Evolutionary conservation across 1,140 invertebrate species (phyloP).

Genomic region (Penaeus indicus): DNA sequence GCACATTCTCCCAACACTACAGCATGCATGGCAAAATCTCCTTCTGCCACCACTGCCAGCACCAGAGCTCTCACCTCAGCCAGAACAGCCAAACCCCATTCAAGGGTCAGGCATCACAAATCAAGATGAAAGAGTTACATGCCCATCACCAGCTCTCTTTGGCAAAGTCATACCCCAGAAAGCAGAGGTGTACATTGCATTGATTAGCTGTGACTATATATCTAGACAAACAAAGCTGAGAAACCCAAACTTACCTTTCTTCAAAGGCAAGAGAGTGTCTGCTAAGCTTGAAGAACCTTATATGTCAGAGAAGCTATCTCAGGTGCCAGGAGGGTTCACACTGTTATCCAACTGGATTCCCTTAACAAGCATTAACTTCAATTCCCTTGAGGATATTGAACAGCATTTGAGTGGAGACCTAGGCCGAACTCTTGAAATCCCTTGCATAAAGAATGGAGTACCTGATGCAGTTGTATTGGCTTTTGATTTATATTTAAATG

Average conservation of each 20-base stretch:
- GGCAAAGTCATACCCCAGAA: slow-evolving; percentile 76
- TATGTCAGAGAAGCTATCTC: slow-evolving; percentile 78
- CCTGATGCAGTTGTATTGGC: slow-evolving; percentile 79
- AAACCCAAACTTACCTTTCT: slow-evolving; percentile 64
- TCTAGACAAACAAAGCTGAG: slow-evolving; percentile 71
- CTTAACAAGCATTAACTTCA: slow-evolving; percentile 78
- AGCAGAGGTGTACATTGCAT: slow-evolving; percentile 77
- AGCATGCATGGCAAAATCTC: slow-evolving; percentile 78
- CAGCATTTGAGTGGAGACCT: slow-evolving; percentile 70
- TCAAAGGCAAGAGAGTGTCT: slow-evolving; percentile 64
- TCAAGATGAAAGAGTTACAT: background rate
- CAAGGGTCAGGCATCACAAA: background rate
- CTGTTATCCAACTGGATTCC: slow-evolving; percentile 75
- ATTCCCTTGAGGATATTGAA: slow-evolving; percentile 73
- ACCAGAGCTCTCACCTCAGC: background rate
- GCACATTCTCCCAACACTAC: slow-evolving; percentile 77
- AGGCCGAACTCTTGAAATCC: slow-evolving; percentile 69
- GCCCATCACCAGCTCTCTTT: background rate
- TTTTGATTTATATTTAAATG: slow-evolving; percentile 82
- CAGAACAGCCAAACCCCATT: background rate
- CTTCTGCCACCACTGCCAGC: slow-evolving; percentile 68
- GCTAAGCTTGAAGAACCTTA: slow-evolving; percentile 73
- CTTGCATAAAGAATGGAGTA: slow-evolving; percentile 72
- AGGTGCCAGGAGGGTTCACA: slow-evolving; percentile 72
- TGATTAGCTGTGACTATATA: slow-evolving; percentile 73